phyloP scores from a whole-genome alignment of 2,888 invertebrate genomes.

The Caenorhabditis uteleia region DNA sequence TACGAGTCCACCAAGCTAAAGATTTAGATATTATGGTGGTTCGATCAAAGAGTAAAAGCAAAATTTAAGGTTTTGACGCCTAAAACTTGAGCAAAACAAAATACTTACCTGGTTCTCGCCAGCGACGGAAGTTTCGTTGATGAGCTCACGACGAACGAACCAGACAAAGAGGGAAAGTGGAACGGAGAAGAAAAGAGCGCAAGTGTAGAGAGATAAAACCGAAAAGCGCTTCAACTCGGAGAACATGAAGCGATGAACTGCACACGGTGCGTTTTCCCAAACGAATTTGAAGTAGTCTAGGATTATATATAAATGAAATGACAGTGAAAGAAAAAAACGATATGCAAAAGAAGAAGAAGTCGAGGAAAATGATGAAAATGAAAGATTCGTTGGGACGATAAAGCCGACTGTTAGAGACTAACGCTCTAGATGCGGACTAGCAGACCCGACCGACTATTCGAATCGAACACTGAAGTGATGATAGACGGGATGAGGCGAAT shows the following conservation, averaged over 20 bases:
- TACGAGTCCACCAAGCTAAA: constrained; percentile 30
- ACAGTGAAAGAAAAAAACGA: not conserved
- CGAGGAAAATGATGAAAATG: too few species aligned
- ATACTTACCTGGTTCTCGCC: constrained; percentile 57
- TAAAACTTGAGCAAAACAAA: not conserved
- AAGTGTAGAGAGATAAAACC: constrained; percentile 44
- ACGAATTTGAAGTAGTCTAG: not conserved
- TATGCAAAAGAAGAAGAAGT: constrained; percentile 3
- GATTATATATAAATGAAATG: too few species aligned
- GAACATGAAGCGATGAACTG: constrained; percentile 30
- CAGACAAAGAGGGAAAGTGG: constrained; percentile 65
- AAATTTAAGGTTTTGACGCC: too few species aligned
- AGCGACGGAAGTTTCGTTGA: constrained; percentile 64
- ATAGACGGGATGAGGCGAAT: constrained; percentile 38
- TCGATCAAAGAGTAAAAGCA: not conserved
- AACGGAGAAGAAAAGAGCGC: constrained; percentile 61
- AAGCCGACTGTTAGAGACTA: constrained; percentile 35
- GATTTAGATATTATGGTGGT: too few species aligned
- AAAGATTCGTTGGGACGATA: too few species aligned
- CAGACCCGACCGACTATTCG: constrained; percentile 40
- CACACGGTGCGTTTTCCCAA: not conserved
- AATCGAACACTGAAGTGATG: constrained; percentile 39
- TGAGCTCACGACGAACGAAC: constrained; percentile 64
- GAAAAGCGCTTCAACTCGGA: constrained; percentile 42
- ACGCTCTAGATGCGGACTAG: constrained; percentile 41